Conservation (phyloP, 2,888 invertebrate species). For the Steromphala cineraria region DNA sequence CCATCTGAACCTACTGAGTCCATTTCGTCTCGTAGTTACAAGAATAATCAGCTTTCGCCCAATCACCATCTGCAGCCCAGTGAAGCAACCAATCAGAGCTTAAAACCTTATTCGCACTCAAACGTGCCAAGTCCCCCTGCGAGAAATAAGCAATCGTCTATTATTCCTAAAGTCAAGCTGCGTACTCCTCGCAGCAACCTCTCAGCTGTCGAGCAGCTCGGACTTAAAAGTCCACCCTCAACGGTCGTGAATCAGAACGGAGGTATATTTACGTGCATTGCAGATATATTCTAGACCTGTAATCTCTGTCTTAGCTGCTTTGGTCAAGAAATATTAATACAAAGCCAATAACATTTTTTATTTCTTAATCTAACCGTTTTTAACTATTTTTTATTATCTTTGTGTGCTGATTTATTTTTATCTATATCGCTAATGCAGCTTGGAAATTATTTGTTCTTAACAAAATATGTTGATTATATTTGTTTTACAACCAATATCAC, state of each 20-base stretch:
- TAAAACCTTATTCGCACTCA: background rate
- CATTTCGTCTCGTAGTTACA: slow-evolving; percentile 6
- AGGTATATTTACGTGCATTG: slow-evolving; percentile 38
- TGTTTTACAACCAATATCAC: no score
- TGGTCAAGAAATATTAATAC: background rate
- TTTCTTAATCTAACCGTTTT: no score
- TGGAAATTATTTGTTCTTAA: no score
- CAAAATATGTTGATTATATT: no score
- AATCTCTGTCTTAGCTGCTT: background rate
- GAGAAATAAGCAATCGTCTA: slow-evolving; percentile 20
- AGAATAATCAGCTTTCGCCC: slow-evolving; percentile 19
- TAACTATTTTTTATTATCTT: no score
- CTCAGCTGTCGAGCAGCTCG: slow-evolving; percentile 64
- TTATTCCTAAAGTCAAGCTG: slow-evolving; percentile 17
- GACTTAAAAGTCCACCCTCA: slow-evolving; percentile 59
- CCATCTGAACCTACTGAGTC: background rate
- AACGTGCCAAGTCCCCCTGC: slow-evolving; percentile 22
- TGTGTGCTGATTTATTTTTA: no score
- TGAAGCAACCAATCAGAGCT: slow-evolving; percentile 14
- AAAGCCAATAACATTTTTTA: no score
- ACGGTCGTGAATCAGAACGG: slow-evolving; percentile 46
- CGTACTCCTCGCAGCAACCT: slow-evolving; percentile 41
- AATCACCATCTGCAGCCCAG: slow-evolving; percentile 10
- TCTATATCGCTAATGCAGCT: no score
- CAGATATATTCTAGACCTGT: slow-evolving; percentile 11